phyloP scores from a whole-genome alignment of 1,140 invertebrate species.

The Plectrocnemia conspersa region DNA sequence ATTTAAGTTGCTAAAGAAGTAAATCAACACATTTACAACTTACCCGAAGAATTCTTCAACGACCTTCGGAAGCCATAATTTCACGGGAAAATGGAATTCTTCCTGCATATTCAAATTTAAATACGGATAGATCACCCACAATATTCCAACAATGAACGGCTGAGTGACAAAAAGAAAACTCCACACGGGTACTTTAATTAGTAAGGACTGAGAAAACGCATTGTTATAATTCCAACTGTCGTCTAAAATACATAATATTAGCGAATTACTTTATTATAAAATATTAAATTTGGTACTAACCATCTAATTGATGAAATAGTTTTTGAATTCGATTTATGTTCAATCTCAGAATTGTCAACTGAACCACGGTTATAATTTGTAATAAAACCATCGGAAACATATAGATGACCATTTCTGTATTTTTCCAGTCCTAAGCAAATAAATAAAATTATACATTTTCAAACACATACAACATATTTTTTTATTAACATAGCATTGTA shows the following conservation, averaged over 20 bases:
- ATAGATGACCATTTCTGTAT: neutral
- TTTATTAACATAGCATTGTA: conserved; percentile 8
- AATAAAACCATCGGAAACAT: conserved; percentile 13
- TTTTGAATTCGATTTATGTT: conserved; percentile 9
- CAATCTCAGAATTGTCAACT: conserved; percentile 12
- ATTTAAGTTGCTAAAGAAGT: too few relatives aligned
- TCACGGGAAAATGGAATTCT: conserved; percentile 13
- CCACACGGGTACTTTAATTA: conserved; percentile 10
- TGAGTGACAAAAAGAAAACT: conserved; percentile 16
- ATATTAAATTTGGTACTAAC: neutral
- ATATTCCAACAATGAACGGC: conserved; percentile 15
- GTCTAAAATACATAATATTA: conserved; percentile 10
- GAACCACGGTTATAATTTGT: conserved; percentile 1
- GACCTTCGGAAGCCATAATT: conserved; percentile 11
- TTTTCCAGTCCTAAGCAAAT: neutral
- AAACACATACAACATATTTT: too few relatives aligned
- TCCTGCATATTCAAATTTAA: neutral
- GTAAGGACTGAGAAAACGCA: conserved; percentile 1
- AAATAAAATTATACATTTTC: neutral
- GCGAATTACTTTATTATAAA: neutral
- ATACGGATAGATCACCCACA: conserved; percentile 16
- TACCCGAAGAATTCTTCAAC: neutral
- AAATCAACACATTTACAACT: neutral
- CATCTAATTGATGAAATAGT: conserved; percentile 12
- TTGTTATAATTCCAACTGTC: conserved; percentile 13